phyloP scores from a whole-genome alignment of 2,797 vertebrate genomes.

The Rhabdomys pumilio region DNA sequence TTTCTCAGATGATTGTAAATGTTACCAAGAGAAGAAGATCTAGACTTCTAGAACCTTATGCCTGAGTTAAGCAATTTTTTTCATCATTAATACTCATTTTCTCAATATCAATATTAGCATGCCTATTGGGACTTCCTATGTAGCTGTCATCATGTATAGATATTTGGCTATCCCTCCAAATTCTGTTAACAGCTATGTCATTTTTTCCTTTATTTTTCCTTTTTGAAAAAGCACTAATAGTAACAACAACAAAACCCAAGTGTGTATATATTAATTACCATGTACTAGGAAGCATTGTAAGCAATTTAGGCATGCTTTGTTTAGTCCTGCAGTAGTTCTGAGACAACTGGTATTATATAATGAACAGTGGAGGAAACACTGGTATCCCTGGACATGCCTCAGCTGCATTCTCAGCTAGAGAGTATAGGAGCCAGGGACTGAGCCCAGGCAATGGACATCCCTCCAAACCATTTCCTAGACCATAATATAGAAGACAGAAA shows the following conservation, averaged over 20 bases:
- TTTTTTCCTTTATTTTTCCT: conserved; percentile 48
- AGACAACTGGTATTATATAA: conserved; percentile 39
- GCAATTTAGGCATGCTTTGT: conserved; percentile 6
- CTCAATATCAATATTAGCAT: neutral
- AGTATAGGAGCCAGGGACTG: neutral
- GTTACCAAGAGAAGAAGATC: conserved; percentile 19
- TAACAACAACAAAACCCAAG: conserved; percentile 2
- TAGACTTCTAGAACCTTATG: neutral
- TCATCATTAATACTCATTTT: conserved; percentile 66
- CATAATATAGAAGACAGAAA: conserved; percentile 52
- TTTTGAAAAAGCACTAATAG: neutral
- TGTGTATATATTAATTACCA: conserved; percentile 49
- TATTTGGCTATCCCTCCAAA: conserved; percentile 22
- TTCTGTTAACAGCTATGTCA: conserved; percentile 19
- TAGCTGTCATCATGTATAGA: neutral
- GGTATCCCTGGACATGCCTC: neutral
- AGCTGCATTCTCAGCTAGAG: neutral
- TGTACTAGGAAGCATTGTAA: conserved; percentile 41
- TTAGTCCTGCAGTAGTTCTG: neutral
- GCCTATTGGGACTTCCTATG: conserved; percentile 9
- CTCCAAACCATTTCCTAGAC: neutral
- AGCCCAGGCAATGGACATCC: neutral
- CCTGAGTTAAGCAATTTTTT: conserved; percentile 60
- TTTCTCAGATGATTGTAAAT: conserved; percentile 14
- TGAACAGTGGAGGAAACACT: neutral